These are phyloP conservation scores for Lasioglossum zephyrum DNA, from an alignment of 2,888 invertebrate species.

Conservation along the genomic window DNA sequence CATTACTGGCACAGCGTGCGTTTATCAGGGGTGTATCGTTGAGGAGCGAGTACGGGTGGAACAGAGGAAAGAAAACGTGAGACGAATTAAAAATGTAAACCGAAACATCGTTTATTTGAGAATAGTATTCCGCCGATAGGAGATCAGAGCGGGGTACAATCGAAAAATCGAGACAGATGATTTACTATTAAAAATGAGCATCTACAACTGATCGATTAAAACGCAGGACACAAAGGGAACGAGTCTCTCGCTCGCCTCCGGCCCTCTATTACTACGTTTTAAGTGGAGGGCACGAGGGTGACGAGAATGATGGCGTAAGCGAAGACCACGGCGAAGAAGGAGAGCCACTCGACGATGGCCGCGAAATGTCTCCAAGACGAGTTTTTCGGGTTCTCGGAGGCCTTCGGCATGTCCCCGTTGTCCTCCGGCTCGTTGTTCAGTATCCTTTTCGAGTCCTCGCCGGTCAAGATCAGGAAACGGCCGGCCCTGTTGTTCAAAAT, in stretches of 20 bases:
- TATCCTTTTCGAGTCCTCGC: constrained; percentile 54
- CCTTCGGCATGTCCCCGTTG: constrained; percentile 55
- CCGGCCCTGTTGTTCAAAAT: constrained; percentile 73
- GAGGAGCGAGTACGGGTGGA: too few relatives aligned
- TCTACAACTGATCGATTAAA: constrained; percentile 37
- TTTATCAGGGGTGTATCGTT: too few relatives aligned
- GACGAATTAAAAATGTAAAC: neutral
- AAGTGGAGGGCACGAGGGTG: constrained; percentile 47
- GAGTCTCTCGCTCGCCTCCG: neutral
- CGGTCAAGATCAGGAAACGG: constrained; percentile 70
- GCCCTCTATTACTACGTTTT: neutral
- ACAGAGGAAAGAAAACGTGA: neutral
- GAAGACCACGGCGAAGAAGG: constrained; percentile 69
- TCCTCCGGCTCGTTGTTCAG: constrained; percentile 62
- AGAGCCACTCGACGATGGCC: constrained; percentile 77
- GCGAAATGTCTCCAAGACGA: constrained; percentile 77
- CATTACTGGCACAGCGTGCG: too few relatives aligned
- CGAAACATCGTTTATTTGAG: constrained; percentile 22
- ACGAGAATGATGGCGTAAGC: constrained; percentile 75
- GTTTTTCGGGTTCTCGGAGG: constrained; percentile 38
- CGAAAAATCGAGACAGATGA: constrained; percentile 15
- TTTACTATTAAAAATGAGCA: constrained; percentile 50
- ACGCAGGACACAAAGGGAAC: neutral
- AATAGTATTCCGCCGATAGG: neutral
- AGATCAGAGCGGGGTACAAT: neutral